These are phyloP conservation scores for Deilephila elpenor DNA, from an alignment of 2,888 invertebrate species.

Conservation along the genomic window DNA sequence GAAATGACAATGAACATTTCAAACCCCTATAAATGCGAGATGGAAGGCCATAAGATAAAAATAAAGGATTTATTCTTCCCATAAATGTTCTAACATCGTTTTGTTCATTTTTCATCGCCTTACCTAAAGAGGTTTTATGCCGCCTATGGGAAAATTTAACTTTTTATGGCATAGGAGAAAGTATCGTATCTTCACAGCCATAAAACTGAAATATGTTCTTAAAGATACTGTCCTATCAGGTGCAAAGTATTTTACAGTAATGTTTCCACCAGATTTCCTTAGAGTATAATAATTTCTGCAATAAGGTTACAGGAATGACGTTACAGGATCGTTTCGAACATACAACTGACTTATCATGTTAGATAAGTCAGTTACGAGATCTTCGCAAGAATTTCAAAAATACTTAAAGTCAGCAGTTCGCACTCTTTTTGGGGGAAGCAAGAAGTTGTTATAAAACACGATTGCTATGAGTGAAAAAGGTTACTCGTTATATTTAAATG, in stretches of 20 bases:
- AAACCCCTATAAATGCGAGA: neutral
- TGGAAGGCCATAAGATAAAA: conserved; percentile 5
- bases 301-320: too few species aligned
- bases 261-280: neutral
- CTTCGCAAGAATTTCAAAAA: too few species aligned
- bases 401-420: too few species aligned
- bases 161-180: neutral
- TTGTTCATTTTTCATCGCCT: conserved; percentile 6
- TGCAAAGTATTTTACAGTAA: neutral
- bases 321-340: too few species aligned
- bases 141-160: neutral
- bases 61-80: conserved; percentile 16
- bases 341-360: too few species aligned
- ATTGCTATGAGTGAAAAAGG: too few species aligned
- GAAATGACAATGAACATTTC: neutral
- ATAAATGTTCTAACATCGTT: conserved; percentile 13
- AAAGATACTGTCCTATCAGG: neutral
- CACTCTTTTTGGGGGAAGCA: too few species aligned
- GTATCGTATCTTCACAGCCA: neutral
- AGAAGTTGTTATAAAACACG: too few species aligned
- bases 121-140: conserved; percentile 12
- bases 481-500: too few species aligned
- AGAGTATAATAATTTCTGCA: too few species aligned
- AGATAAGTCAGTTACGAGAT: too few species aligned
- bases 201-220: conserved; percentile 5